These are phyloP conservation scores for Parauchenoglanis ngamensis DNA, from an alignment of 2,797 vertebrate species.

Conservation along the genomic window DNA sequence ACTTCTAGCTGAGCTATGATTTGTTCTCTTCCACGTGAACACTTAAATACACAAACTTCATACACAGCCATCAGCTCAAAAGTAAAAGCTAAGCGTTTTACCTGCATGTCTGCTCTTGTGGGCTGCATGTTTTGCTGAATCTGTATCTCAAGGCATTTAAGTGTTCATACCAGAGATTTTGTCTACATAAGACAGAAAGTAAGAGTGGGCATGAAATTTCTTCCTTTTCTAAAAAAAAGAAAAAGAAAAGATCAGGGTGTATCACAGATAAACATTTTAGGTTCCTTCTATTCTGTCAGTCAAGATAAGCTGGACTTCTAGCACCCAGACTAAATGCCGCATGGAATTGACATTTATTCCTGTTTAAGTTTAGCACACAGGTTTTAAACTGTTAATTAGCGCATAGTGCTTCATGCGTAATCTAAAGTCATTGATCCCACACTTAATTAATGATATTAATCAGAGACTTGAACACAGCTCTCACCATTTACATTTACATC, in stretches of 20 bases:
- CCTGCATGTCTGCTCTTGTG: slow-evolving; percentile 51
- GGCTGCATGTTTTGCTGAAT: slow-evolving; percentile 40
- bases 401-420: background rate
- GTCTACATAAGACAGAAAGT: slow-evolving; percentile 23
- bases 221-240: background rate
- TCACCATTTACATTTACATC: too few relatives aligned
- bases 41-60: background rate
- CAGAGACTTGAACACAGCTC: background rate
- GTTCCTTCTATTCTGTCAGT: background rate
- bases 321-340: background rate
- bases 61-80: slow-evolving; percentile 2
- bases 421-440: background rate
- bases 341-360: background rate
- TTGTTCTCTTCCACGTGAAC: background rate
- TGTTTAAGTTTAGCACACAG: background rate
- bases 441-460: background rate
- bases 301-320: background rate
- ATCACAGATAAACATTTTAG: background rate
- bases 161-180: slow-evolving; percentile 40
- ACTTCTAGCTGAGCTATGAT: background rate
- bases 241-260: background rate
- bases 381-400: too few relatives aligned
- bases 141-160: slow-evolving; percentile 40
- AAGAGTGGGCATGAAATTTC: background rate
- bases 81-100: slow-evolving; percentile 28